phyloP scores from a whole-genome alignment of 1,140 invertebrate species.

The Hormaphis cornu region DNA sequence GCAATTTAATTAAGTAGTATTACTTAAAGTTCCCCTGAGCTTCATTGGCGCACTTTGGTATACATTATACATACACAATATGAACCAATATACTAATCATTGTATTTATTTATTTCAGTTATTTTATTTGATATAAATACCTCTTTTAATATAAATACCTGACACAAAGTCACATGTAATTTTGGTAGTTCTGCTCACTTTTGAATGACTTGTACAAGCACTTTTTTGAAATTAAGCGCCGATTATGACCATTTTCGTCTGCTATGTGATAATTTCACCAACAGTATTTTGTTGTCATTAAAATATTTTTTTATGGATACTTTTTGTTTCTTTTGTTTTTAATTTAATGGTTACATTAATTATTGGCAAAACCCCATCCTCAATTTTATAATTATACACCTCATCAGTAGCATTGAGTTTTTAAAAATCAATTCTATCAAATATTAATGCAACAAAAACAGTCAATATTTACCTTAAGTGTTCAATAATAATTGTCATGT shows the following conservation, averaged over 20 bases:
- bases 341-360: neutral
- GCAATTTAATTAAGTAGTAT: no score
- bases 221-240: slow-evolving; percentile 11
- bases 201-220: neutral
- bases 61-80: neutral
- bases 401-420: neutral
- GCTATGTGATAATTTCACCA: slow-evolving; percentile 24
- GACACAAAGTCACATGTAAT: slow-evolving; percentile 29
- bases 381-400: neutral
- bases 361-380: neutral
- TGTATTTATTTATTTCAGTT: neutral
- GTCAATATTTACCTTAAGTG: slow-evolving; percentile 1
- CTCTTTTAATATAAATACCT: slow-evolving; percentile 30
- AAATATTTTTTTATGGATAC: slow-evolving; percentile 6
- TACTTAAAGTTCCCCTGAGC: neutral
- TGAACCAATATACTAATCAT: neutral
- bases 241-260: slow-evolving; percentile 24
- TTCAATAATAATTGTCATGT: neutral
- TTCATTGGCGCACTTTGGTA: neutral
- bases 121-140: slow-evolving; percentile 31
- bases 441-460: neutral
- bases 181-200: slow-evolving; percentile 22
- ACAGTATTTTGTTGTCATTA: slow-evolving; percentile 16
- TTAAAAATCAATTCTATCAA: neutral
- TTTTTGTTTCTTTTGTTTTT: neutral